Base-by-base conservation (phyloP, 2,113 vertebrate species). In the Orycteropus afer region DNA sequence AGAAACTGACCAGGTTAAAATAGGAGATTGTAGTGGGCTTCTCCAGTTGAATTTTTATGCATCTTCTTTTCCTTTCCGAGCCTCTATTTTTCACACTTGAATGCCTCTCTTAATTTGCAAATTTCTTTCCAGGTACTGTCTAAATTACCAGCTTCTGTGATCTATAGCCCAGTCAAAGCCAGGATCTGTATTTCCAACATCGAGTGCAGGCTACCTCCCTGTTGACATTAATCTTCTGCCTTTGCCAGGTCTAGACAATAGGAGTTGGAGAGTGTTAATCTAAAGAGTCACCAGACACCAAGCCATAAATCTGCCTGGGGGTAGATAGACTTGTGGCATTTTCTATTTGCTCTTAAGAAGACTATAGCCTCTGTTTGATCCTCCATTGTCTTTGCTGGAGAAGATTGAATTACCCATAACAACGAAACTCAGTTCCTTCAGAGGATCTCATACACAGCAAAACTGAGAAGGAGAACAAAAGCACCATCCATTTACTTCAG, bases 141-240 rank as follows among this genome's bases (percentile, higher is more conserved):
- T 95, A 89, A 96, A 96, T 1, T 14, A 85, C 94, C 96, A 67
- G 49, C 42, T 77, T 40, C 73, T 93, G 97, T 97, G 95, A 93
- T 89, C 94, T 91, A 37, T 22, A 83, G 71, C 95, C 95, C 92
- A 71, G 34, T 96, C 94, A 96, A 97, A 97, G 88, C 85, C 45
- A 93, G 37, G 13, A 71, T 97, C 97, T 97, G 80, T 97, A 95
- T 96, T 97, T 87, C 93, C 94, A 93, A 84, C 90, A 87, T 17
- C 11, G 76, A 93, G 73, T 6, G 2, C 1, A 18, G 81, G 34
- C 84, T 20, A 61, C 69, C 85, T 94, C 87, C 63, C 69, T 86
- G 55, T 59, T 95, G 92, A 86, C 92, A 97, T 97, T 95, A 81
- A 95, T 92, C 94, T 95, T 91, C 78, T 95, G 88, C 90, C 71